Evolutionary conservation across 2,888 invertebrate genomes (phyloP), one percentile per base, ranked within the genome.

Genomic region (Anarsia innoxiella): DNA sequence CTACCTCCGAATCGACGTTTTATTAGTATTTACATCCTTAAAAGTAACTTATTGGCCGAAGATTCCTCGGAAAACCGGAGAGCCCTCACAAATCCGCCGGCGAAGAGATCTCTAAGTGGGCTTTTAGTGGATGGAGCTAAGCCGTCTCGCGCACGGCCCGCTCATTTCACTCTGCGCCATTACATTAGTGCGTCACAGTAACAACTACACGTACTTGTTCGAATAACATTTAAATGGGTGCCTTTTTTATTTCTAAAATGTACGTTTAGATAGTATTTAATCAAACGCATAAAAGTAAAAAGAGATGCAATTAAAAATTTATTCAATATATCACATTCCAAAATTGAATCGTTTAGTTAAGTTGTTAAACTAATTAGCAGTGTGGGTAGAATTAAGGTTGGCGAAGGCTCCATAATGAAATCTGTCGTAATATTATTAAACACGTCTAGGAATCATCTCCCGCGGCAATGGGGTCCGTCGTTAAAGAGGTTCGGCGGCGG

Each of bases 351-450:
- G 25, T 26, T 15, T 44, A 43, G 60, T 56, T 53, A 62, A 65
- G 59, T 66, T 51, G 61, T 59, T 56, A 66, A 70, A 70, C 66
- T 68, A 66, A 72, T 66, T 65, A 65, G 70, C 59, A 64, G 62
- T 55, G 53, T 69, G 14, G 12, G 28, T 35, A 11, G n/a, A n/a
- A n/a, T n/a, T n/a, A n/a, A 35, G 28, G 13, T 28, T 35, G 27
- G 19, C 10, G 19, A 35, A 35, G 35, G 80, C 71, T 77, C 67
- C 69, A 70, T 83, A 82, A 84, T 84, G 78, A 83, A 84, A 83
- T 83, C 82, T 79, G 82, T 83, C 80, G 76, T 80, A 79, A 82
- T 83, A 80, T 78, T 80, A 82, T 82, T 78, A 83, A 82, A 83
- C 82, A 79, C 80, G 79, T 79, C 79, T 77, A 77, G 76, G 83